These are phyloP conservation scores for Serinus canaria DNA, from an alignment of 2,113 vertebrate species.

Conservation along the genomic window DNA sequence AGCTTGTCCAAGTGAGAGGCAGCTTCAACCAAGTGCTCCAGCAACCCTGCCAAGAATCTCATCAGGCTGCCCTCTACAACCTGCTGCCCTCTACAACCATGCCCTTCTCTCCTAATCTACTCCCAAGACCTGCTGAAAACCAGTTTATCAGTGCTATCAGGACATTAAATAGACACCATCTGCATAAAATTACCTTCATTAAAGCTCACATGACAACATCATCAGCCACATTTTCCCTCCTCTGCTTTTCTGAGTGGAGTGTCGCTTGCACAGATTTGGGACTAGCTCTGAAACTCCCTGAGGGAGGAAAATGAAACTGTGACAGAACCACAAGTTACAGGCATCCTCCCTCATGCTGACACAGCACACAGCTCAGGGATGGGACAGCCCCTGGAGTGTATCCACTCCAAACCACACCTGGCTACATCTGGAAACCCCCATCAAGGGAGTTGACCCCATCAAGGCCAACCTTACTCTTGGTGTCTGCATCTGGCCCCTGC, in stretches of 20 bases:
- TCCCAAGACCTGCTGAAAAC: neutral
- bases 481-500: neutral
- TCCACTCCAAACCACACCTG: neutral
- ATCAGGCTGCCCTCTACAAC: neutral
- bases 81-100: neutral
- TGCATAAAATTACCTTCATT: conserved; percentile 21
- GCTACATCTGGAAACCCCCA: neutral
- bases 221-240: neutral
- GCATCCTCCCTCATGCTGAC: neutral
- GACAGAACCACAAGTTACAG: neutral
- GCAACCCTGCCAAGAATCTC: neutral
- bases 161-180: neutral
- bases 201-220: neutral
- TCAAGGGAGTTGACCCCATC: neutral
- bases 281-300: neutral
- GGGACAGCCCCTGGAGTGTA: neutral
- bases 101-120: neutral
- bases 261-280: neutral
- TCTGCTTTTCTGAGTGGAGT: neutral
- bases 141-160: neutral
- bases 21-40: neutral
- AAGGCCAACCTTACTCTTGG: neutral
- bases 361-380: neutral
- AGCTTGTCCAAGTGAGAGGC: neutral
- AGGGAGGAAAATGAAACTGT: neutral